Base-by-base conservation (phyloP, 2,113 vertebrate species). In the Axis porcinus region DNA sequence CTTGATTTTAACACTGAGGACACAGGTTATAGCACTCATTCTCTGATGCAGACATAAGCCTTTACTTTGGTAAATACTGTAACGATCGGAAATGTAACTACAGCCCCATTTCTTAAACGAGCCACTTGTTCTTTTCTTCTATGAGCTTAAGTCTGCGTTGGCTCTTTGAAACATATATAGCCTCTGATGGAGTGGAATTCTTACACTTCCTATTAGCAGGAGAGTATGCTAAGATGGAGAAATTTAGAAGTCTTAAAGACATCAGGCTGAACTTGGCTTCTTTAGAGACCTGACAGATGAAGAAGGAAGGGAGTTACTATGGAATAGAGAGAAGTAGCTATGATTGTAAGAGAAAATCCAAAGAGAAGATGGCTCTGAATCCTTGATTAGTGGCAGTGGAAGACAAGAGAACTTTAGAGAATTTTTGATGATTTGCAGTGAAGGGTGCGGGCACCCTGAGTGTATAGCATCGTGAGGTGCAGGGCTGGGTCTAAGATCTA, bases 191-290 rank as follows among this genome's bases (percentile, higher is more conserved):
- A 91, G 28, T 83, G 27, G 52, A 30, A n/a, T 50, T 50, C 8
- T 93, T 45, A 67, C 16, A 74, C 54, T 79, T 98, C 57, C 79
- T 83, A 16, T 47, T 55, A 82, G 21, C 33, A 88, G 64, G 2
- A 9, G 9, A 76, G 19, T 36, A 52, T 45, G 15, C 64, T 88
- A 52, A 95, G 1, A n/a, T 25, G n/a, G 52, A 94, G 67, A 90
- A 45, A 52, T 90, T 89, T 78, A 54, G 64, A 36, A 85, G 90
- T 88, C 76, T 57, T 93, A 0, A 81, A 93, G 94, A 78, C 27
- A 62, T 13, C 60, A 78, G 55, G 19, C 60, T 30, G 76, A 83
- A 70, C 33, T 94, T 95, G 81, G 60, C 76, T 97, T 98, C 74
- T 86, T 89, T 57, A 64, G 60, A 92, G 91, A 84, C 79, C 50